A percentile compares a stretch with the other conserved stretches of the same genome.
Conservation (phyloP, 2,888 invertebrate genomes). For the Andrena praecox region DNA sequence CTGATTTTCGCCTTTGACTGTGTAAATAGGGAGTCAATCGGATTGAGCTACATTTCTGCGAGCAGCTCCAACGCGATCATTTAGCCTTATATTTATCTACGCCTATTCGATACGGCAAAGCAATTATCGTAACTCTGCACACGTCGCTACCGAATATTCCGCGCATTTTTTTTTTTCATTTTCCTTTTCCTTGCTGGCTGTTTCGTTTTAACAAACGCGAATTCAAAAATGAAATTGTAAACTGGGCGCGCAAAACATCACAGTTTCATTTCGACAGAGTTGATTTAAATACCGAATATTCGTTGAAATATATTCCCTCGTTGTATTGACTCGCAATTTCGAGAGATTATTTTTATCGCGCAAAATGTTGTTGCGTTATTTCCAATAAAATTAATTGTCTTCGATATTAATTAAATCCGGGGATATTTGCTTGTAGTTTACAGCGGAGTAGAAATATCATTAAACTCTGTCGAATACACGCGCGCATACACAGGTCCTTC, state of each 20-base stretch:
- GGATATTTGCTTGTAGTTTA: background rate
- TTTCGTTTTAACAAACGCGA: background rate
- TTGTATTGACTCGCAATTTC: background rate
- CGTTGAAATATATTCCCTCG: background rate
- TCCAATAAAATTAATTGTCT: conserved; percentile 19
- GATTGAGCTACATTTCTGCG: conserved; percentile 40
- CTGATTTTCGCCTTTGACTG: conserved; percentile 64
- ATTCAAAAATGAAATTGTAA: conserved; percentile 20
- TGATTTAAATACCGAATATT: conserved; percentile 11
- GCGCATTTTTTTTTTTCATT: background rate
- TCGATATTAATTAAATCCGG: conserved; percentile 33
- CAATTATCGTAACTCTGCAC: background rate
- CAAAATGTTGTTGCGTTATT: conserved; percentile 11
- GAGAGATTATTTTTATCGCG: conserved; percentile 23
- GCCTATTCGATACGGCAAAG: background rate
- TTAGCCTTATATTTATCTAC: conserved; percentile 12
- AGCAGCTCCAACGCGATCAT: background rate
- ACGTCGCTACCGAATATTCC: conserved; percentile 19
- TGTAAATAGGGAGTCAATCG: conserved; percentile 45
- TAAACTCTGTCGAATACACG: conserved; percentile 4
- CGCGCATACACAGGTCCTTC: background rate
- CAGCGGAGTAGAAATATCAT: background rate
- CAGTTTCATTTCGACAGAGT: background rate
- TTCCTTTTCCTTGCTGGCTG: no score
- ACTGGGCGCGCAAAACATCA: background rate